A percentile compares a stretch with the other conserved stretches of the same genome.
Evolutionary conservation across 2,797 vertebrate species (phyloP).

Genomic region (Dryobates pubescens): DNA sequence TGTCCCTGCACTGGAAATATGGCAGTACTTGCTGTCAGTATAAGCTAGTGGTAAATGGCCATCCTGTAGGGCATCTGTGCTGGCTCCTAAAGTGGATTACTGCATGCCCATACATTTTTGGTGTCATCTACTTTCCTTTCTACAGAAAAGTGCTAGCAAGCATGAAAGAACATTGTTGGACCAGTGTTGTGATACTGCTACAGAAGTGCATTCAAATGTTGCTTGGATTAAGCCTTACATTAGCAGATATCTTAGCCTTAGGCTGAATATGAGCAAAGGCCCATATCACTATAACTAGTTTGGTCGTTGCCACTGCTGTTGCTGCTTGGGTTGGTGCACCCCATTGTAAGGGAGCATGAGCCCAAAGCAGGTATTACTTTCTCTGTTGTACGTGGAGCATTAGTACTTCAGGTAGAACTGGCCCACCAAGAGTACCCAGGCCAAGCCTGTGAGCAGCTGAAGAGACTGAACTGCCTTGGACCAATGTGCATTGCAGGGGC

Average conservation of each 20-base stretch:
- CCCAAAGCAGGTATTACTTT: rapidly evolving
- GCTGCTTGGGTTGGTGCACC: not conserved
- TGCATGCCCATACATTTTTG: not conserved
- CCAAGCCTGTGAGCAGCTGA: not conserved
- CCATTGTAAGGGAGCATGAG: rapidly evolving
- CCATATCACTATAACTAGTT: rapidly evolving
- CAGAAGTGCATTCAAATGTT: not conserved
- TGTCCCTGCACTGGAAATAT: not conserved
- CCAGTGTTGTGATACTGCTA: not conserved
- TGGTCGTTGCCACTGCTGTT: not conserved
- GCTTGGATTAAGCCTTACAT: not conserved
- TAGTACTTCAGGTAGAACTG: not conserved
- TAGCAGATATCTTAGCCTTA: not conserved
- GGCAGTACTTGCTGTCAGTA: not conserved
- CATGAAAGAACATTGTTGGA: rapidly evolving
- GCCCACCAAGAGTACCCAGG: rapidly evolving
- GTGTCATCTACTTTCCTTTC: not conserved
- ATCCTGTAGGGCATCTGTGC: not conserved
- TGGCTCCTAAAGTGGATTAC: not conserved
- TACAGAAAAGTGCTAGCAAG: not conserved
- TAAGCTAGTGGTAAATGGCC: not conserved
- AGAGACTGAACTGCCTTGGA: not conserved
- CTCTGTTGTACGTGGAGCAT: rapidly evolving
- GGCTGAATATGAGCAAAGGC: not conserved
- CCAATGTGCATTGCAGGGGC: not conserved